A percentile compares a stretch with the other conserved stretches of the same genome.
phyloP scores from a whole-genome alignment of 2,888 invertebrate species.

The Blera fallax region DNA sequence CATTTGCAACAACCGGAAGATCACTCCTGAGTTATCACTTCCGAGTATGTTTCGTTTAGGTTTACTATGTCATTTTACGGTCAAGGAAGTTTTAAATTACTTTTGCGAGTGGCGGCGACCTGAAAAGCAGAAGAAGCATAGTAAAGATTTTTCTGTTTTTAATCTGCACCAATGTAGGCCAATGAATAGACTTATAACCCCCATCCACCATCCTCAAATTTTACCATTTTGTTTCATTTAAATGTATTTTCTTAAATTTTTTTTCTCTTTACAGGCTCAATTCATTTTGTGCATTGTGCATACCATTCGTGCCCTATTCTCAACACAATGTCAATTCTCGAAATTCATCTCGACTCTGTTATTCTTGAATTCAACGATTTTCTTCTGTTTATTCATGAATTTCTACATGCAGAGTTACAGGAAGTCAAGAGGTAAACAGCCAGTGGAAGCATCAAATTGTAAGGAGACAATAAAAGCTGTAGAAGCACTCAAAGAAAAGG shows the following conservation, averaged over 20 bases:
- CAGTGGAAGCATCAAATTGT: constrained; percentile 24
- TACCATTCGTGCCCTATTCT: constrained; percentile 79
- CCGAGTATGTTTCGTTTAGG: too few relatives aligned
- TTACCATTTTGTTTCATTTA: too few relatives aligned
- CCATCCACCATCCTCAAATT: too few relatives aligned
- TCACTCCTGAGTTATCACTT: too few relatives aligned
- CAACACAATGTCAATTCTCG: constrained; percentile 81
- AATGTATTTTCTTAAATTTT: not conserved
- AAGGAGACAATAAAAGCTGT: constrained; percentile 38
- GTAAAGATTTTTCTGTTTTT: too few relatives aligned
- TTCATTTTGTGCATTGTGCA: constrained; percentile 81
- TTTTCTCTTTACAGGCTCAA: constrained; percentile 79
- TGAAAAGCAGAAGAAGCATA: too few relatives aligned
- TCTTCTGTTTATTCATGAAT: constrained; percentile 94
- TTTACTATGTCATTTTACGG: too few relatives aligned
- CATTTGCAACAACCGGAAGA: too few relatives aligned
- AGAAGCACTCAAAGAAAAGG: constrained; percentile 40
- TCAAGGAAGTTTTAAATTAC: too few relatives aligned
- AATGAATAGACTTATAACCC: too few relatives aligned
- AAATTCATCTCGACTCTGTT: constrained; percentile 88
- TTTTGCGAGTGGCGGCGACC: too few relatives aligned
- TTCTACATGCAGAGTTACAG: constrained; percentile 94
- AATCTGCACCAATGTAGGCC: too few relatives aligned
- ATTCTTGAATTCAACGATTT: constrained; percentile 91
- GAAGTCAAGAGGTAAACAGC: constrained; percentile 75